These are phyloP conservation scores for Amorpha juglandis DNA, from an alignment of 2,888 invertebrate species.

Conservation along the genomic window DNA sequence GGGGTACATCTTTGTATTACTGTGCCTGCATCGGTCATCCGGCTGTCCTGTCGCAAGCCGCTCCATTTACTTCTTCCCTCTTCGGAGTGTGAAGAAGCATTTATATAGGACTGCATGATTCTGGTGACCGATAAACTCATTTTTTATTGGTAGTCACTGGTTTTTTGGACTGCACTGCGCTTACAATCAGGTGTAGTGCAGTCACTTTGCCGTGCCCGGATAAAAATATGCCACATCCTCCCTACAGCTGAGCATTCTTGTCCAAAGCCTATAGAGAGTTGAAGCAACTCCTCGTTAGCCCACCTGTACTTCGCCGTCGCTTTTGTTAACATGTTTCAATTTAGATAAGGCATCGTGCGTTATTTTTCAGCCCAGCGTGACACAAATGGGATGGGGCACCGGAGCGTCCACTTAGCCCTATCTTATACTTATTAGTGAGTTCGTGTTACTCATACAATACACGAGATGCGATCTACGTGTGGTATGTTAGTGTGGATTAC, in stretches of 20 bases:
- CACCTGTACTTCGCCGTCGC: neutral
- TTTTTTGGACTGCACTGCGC: too few species aligned
- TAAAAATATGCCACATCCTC: too few species aligned
- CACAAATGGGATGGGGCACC: constrained; percentile 35
- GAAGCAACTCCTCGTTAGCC: neutral
- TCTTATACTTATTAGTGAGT: constrained; percentile 22
- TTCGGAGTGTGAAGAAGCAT: too few species aligned
- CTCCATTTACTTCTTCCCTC: too few species aligned
- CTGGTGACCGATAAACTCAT: too few species aligned
- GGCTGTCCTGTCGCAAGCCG: too few species aligned
- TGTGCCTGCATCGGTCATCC: too few species aligned
- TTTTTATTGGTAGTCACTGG: too few species aligned
- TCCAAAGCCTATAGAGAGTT: neutral
- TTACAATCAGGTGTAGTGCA: too few species aligned
- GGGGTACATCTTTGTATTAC: too few species aligned
- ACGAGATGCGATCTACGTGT: neutral
- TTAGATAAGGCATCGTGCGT: constrained; percentile 31
- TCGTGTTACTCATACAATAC: constrained; percentile 22
- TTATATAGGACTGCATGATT: too few species aligned
- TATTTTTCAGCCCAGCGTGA: constrained; percentile 37
- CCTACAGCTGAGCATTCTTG: neutral
- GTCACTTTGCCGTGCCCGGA: too few species aligned
- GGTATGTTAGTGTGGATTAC: neutral
- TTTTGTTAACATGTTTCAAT: constrained; percentile 29
- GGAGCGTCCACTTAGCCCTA: constrained; percentile 30